Conservation (phyloP, 2,888 invertebrate species). For the Melinaea menophilus region DNA sequence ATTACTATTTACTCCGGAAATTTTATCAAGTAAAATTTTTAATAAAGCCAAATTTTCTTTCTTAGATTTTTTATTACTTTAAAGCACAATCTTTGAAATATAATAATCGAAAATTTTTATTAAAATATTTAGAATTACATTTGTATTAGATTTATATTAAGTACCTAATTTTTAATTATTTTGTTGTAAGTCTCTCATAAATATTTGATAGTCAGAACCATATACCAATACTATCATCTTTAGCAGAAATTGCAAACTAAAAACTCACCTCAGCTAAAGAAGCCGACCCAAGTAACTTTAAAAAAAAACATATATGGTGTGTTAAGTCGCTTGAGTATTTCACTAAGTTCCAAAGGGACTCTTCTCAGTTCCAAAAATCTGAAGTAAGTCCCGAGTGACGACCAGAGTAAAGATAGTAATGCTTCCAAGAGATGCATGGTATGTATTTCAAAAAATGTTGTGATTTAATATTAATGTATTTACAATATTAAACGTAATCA, state of each 20-base stretch:
- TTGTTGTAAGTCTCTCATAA: background rate
- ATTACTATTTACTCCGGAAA: conserved; percentile 19
- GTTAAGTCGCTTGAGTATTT: conserved; percentile 89
- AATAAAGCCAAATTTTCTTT: conserved; percentile 17
- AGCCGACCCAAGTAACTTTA: conserved; percentile 77
- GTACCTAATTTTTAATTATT: background rate
- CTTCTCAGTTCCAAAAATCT: conserved; percentile 88
- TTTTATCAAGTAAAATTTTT: conserved; percentile 18
- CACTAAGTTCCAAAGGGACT: conserved; percentile 85
- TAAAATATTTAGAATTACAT: background rate
- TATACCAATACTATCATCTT: background rate
- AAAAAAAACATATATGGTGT: conserved; percentile 89
- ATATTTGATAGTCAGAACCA: background rate
- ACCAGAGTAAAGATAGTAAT: conserved; percentile 82
- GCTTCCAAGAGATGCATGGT: conserved; percentile 85
- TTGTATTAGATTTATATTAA: too few species aligned
- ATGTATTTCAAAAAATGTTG: background rate
- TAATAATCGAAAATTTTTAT: background rate
- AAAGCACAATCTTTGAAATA: background rate
- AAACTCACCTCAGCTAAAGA: conserved; percentile 81
- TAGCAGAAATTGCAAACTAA: background rate
- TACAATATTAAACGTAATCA: background rate
- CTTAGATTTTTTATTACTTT: conserved; percentile 18
- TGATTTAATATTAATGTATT: background rate
- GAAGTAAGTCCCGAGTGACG: conserved; percentile 88